Evolutionary conservation across 2,888 invertebrate genomes (phyloP).

Genomic region (Phytoseiulus persimilis): DNA sequence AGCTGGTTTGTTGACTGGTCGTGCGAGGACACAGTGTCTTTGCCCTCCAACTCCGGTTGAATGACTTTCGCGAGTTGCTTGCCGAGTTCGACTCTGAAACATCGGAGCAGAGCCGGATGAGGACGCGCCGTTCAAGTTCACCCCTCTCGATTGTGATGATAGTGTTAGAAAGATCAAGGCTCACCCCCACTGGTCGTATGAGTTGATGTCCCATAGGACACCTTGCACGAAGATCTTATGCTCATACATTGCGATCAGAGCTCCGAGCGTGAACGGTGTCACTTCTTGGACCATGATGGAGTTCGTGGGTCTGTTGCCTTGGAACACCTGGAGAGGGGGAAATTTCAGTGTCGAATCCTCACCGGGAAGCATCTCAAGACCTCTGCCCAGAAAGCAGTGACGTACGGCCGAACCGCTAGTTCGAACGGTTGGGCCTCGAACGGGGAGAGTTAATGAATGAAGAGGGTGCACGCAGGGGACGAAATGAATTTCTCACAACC

Average conservation of each 20-base stretch:
- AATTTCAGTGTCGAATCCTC: not conserved
- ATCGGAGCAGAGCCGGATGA: not conserved
- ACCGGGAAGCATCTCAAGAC: not conserved
- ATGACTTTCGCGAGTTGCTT: conserved; percentile 98
- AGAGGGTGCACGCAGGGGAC: too few relatives aligned
- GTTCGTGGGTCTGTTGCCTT: conserved; percentile 93
- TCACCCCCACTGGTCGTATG: conserved; percentile 98
- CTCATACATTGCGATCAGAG: conserved; percentile 91
- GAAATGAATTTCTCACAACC: too few relatives aligned
- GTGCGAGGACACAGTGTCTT: conserved; percentile 61
- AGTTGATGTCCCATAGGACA: conserved; percentile 97
- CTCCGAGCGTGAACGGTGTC: conserved; percentile 85
- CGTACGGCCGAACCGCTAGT: too few relatives aligned
- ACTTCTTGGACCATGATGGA: conserved; percentile 84
- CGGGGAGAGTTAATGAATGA: not conserved
- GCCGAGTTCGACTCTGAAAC: conserved; percentile 78
- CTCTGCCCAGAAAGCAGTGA: too few relatives aligned
- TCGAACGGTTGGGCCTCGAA: too few relatives aligned
- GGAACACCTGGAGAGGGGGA: conserved; percentile 59
- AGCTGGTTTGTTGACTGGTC: conserved; percentile 94
- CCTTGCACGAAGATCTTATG: conserved; percentile 99
- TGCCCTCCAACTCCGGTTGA: conserved; percentile 73
- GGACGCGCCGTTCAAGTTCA: not conserved
- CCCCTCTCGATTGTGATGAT: too few relatives aligned
- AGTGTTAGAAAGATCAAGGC: conserved; percentile 47